Evolutionary conservation across 1,140 invertebrate species (phyloP), one percentile per base, ranked within the genome.

Genomic region (Trissolcus basalis): DNA sequence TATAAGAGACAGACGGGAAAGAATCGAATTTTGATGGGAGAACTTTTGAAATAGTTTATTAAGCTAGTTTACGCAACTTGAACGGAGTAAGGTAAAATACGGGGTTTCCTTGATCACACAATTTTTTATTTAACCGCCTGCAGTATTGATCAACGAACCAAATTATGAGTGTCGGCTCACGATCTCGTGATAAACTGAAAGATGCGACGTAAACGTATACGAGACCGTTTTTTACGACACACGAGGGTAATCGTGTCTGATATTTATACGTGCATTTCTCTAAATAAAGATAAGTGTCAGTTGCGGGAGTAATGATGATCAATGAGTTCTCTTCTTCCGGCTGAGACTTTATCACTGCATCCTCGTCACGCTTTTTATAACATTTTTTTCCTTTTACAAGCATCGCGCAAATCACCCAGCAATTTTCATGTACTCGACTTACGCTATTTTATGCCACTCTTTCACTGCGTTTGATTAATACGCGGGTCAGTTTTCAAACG

Each of bases 261-360:
- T 53, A 60, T 54, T 63, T 54, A 63, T 39, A 49, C 13, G 10
- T 45, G 27, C 32, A 36, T 63, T 63, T 54, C 32, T 27, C 41
- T 45, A 54, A 53, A 54, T 63, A 36, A 54, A 63, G 41, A 63
- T 63, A 63, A 63, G 39, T 68, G 65, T 69, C 56, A 60, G 27
- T 60, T 53, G 16, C 43, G 14, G 15, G 13, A 60, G 43, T 60
- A 69, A 60, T 44, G 39, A 69, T 54, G 50, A 69, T 60, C 56
- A 69, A 69, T 54, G 41, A 4, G 4, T 13, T 45, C n/a, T 8
- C 43, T 39, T 9, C 36, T 39, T n/a, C n/a, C 36, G n/a, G 9
- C n/a, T n/a, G 19, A 27, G 19, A 27, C 19, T 27, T 27, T 27
- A 27, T 27, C 19, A 27, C 19, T 6, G 19, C 19, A 6, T 27